phyloP scores from a whole-genome alignment of 2,888 invertebrate species.

The Poecilobothrus nobilitatus region DNA sequence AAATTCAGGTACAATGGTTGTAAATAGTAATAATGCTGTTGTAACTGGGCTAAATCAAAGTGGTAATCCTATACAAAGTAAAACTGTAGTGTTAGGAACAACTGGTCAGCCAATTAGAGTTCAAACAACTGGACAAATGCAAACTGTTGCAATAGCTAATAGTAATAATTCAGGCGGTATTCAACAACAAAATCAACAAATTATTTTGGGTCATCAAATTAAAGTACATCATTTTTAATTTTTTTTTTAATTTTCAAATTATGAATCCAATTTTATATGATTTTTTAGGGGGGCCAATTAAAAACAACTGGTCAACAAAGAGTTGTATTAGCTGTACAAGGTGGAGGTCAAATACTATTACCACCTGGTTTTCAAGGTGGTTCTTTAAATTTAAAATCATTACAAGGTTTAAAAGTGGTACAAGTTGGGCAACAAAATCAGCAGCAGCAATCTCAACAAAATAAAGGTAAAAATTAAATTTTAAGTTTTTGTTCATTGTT shows the following conservation, averaged over 20 bases:
- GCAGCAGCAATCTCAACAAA: slow-evolving; percentile 21
- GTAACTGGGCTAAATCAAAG: slow-evolving; percentile 20
- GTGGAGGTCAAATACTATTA: slow-evolving; percentile 51
- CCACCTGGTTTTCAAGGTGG: slow-evolving; percentile 55
- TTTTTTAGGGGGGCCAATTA: slow-evolving; percentile 27
- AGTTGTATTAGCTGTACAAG: slow-evolving; percentile 50
- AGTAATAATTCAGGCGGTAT: slow-evolving; percentile 15
- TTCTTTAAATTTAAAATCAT: slow-evolving; percentile 52
- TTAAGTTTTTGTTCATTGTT: too few species aligned
- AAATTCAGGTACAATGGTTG: slow-evolving; percentile 26
- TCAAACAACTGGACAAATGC: slow-evolving; percentile 26
- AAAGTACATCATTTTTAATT: neutral
- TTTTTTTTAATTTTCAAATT: neutral
- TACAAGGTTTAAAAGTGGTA: slow-evolving; percentile 56
- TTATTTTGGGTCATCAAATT: slow-evolving; percentile 17
- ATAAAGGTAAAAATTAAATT: slow-evolving; percentile 20
- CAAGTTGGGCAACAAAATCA: slow-evolving; percentile 44
- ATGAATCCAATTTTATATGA: neutral
- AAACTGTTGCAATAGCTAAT: slow-evolving; percentile 12
- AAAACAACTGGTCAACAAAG: slow-evolving; percentile 37
- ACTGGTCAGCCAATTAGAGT: slow-evolving; percentile 37
- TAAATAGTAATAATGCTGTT: slow-evolving; percentile 23
- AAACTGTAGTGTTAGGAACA: slow-evolving; percentile 36
- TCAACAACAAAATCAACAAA: slow-evolving; percentile 17
- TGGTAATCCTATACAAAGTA: slow-evolving; percentile 23